Conservation (phyloP, 2,113 vertebrate genomes). For the Mastomys coucha region DNA sequence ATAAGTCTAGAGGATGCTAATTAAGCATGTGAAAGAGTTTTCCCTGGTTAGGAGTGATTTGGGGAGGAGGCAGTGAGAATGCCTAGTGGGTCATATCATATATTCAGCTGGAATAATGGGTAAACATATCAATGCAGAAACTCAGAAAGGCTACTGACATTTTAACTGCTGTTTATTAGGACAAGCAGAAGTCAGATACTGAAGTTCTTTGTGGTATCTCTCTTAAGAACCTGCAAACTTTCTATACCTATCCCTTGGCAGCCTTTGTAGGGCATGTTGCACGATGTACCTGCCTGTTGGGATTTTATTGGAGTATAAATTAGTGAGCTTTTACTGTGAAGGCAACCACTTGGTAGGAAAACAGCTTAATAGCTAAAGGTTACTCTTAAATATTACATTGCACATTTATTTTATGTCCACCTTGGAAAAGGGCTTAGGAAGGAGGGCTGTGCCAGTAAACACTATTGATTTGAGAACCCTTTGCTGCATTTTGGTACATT, state of each 20-base stretch:
- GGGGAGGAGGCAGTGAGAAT: not conserved
- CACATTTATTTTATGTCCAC: slow-evolving; percentile 76
- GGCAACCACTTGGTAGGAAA: slow-evolving; percentile 55
- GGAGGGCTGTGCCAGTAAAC: slow-evolving; percentile 57
- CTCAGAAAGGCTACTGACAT: not conserved
- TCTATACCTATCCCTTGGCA: not conserved
- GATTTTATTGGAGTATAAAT: slow-evolving; percentile 59
- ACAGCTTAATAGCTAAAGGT: slow-evolving; percentile 70
- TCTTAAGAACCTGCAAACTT: not conserved
- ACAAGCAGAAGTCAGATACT: not conserved
- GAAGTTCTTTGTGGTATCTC: not conserved
- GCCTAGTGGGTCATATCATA: slow-evolving; percentile 37
- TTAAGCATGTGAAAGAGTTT: slow-evolving; percentile 57
- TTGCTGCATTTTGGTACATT: slow-evolving; percentile 51
- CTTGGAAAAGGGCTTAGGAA: slow-evolving; percentile 67
- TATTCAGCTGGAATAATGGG: slow-evolving; percentile 12
- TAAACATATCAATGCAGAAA: slow-evolving; percentile 11
- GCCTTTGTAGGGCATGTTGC: not conserved
- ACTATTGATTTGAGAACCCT: slow-evolving; percentile 69
- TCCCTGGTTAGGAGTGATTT: slow-evolving; percentile 23
- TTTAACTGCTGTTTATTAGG: slow-evolving; percentile 3
- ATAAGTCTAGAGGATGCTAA: slow-evolving; percentile 47
- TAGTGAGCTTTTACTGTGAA: slow-evolving; percentile 26
- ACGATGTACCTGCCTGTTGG: slow-evolving; percentile 8
- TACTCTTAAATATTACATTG: slow-evolving; percentile 75